phyloP scores from a whole-genome alignment of 2,797 vertebrate genomes.

The Rhadinocentrus ornatus region DNA sequence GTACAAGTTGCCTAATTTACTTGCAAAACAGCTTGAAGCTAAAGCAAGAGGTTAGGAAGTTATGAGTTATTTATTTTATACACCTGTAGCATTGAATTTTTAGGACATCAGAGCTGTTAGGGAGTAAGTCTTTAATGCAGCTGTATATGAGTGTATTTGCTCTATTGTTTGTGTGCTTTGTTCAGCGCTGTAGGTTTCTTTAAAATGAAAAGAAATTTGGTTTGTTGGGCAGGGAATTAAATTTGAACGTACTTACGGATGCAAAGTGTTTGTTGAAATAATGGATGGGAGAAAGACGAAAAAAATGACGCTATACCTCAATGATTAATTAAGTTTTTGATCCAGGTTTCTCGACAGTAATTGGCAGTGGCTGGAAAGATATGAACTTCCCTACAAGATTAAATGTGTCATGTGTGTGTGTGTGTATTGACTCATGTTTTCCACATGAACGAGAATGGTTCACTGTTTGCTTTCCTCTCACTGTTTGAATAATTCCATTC shows the following conservation, averaged over 20 bases:
- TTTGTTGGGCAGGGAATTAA: slow-evolving; percentile 7
- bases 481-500: slow-evolving; percentile 62
- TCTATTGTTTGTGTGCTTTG: background rate
- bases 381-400: slow-evolving; percentile 1
- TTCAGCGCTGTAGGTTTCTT: background rate
- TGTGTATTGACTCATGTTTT: slow-evolving; percentile 46
- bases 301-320: background rate
- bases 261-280: slow-evolving; percentile 8
- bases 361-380: slow-evolving; percentile 22
- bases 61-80: background rate
- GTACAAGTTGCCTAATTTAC: background rate
- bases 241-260: slow-evolving; percentile 3
- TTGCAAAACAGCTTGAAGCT: background rate
- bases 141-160: too few relatives aligned
- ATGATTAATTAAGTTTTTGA: slow-evolving; percentile 23
- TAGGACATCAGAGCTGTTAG: background rate
- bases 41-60: background rate
- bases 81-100: background rate
- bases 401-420: slow-evolving; percentile 36
- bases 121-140: background rate
- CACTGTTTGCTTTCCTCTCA: slow-evolving; percentile 45
- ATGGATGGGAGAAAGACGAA: background rate
- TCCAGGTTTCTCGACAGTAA: slow-evolving; percentile 11
- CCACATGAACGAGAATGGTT: slow-evolving; percentile 42
- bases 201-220: slow-evolving; percentile 1